phyloP scores from a whole-genome alignment of 2,113 vertebrate genomes.

The Zapornia atra region DNA sequence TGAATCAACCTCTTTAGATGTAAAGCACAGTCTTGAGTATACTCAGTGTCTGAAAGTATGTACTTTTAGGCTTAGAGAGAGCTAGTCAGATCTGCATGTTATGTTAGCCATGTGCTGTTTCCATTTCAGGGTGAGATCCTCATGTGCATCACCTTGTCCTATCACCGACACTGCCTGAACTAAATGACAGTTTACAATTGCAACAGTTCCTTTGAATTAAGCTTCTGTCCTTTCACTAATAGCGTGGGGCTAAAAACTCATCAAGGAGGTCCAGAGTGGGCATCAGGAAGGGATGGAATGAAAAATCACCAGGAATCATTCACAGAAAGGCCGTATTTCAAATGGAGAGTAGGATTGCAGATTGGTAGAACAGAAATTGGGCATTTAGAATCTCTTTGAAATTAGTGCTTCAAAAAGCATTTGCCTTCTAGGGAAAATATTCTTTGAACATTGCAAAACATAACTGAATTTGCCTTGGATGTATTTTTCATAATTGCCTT shows the following conservation, averaged over 20 bases:
- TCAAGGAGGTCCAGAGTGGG: neutral
- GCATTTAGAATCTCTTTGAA: neutral
- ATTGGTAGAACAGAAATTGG: neutral
- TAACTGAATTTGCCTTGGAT: neutral
- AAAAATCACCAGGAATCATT: neutral
- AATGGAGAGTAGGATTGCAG: neutral
- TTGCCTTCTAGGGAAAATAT: neutral
- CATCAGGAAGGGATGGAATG: neutral
- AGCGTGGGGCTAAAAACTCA: neutral
- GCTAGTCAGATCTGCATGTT: neutral
- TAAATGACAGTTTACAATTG: neutral
- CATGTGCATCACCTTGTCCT: rapidly evolving
- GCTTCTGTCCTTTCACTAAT: neutral
- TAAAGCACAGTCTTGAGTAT: neutral
- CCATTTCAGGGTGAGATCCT: neutral
- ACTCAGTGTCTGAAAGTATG: neutral
- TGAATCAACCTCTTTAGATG: neutral
- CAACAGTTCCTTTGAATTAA: neutral
- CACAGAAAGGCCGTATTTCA: neutral
- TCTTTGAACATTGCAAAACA: neutral
- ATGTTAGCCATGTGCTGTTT: neutral
- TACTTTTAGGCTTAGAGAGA: neutral
- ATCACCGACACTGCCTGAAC: neutral
- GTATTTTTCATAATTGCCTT: constrained; percentile 2
- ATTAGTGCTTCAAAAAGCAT: neutral